Percentiles rank a stretch among this genome's conserved stretches.
phyloP scores from a whole-genome alignment of 2,888 invertebrate genomes.

The Acanthococcus lagerstroemiae region DNA sequence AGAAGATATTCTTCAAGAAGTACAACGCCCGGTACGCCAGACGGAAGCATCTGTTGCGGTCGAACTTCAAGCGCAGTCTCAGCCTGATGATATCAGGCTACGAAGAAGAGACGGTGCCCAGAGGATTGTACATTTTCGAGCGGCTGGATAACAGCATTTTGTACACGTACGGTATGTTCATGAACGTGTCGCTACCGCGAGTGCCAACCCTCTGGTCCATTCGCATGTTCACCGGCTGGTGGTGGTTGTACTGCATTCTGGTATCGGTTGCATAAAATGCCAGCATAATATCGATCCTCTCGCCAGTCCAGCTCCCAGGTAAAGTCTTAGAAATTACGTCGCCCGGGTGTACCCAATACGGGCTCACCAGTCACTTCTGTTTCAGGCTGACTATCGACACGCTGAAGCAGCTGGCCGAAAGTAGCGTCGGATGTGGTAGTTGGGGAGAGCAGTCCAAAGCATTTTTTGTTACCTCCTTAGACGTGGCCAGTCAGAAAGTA shows the following conservation, averaged over 20 bases:
- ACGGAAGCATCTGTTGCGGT: neutral
- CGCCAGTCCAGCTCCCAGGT: slow-evolving; percentile 65
- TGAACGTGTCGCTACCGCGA: slow-evolving; percentile 65
- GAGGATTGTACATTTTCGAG: slow-evolving; percentile 58
- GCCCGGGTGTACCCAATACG: no score
- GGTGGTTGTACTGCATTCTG: slow-evolving; percentile 74
- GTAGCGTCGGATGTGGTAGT: slow-evolving; percentile 54
- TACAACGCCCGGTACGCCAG: neutral
- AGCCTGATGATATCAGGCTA: neutral
- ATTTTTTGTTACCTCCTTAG: slow-evolving; percentile 60
- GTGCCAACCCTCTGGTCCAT: slow-evolving; percentile 71
- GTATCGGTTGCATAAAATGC: slow-evolving; percentile 70
- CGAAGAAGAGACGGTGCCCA: neutral
- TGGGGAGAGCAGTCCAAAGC: slow-evolving; percentile 61
- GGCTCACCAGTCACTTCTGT: no score
- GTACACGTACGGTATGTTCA: slow-evolving; percentile 70
- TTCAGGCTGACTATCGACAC: slow-evolving; percentile 68
- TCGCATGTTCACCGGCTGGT: slow-evolving; percentile 72
- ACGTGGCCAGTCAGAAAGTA: slow-evolving; percentile 55
- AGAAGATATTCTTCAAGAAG: slow-evolving; percentile 8
- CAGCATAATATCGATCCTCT: slow-evolving; percentile 75
- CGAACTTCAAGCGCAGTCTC: neutral
- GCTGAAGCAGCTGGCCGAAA: slow-evolving; percentile 55
- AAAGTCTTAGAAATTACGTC: slow-evolving; percentile 31
- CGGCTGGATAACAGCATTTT: slow-evolving; percentile 62